Conservation (phyloP, 1,140 invertebrate species). For the Sycobia sp. region DNA sequence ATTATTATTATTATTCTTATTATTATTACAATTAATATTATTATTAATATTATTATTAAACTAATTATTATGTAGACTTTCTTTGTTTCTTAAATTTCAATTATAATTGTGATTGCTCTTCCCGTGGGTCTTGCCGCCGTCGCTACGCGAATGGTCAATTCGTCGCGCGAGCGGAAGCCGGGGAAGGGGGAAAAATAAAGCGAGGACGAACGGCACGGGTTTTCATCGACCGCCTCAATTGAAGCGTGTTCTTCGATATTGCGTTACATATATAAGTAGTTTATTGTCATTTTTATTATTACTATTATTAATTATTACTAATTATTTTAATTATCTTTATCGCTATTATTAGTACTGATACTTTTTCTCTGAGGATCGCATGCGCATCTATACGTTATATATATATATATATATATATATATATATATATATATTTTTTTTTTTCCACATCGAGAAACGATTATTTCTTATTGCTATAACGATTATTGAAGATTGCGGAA, state of each 20-base stretch:
- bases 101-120: constrained; percentile 13
- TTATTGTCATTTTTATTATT: constrained; percentile 44
- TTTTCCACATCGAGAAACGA: constrained; percentile 12
- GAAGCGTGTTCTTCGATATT: constrained; percentile 49
- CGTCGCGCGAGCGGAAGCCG: constrained; percentile 9
- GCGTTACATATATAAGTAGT: constrained; percentile 46
- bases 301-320: constrained; percentile 44
- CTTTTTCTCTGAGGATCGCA: constrained; percentile 32
- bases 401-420: background rate
- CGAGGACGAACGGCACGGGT: constrained; percentile 46
- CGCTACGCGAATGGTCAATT: constrained; percentile 2
- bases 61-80: no score
- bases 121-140: background rate
- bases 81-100: background rate
- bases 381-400: constrained; percentile 20
- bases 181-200: constrained; percentile 6
- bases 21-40: no score
- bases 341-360: constrained; percentile 42
- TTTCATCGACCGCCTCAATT: constrained; percentile 44
- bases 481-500: constrained; percentile 7
- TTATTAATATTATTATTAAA: no score
- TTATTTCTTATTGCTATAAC: constrained; percentile 22
- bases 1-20: no score
- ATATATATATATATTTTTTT: background rate
- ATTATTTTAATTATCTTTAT: constrained; percentile 40